Percentiles rank a stretch among this genome's conserved stretches.
Conservation (phyloP, 2,797 vertebrate genomes). For the Enteromius radiatus region DNA sequence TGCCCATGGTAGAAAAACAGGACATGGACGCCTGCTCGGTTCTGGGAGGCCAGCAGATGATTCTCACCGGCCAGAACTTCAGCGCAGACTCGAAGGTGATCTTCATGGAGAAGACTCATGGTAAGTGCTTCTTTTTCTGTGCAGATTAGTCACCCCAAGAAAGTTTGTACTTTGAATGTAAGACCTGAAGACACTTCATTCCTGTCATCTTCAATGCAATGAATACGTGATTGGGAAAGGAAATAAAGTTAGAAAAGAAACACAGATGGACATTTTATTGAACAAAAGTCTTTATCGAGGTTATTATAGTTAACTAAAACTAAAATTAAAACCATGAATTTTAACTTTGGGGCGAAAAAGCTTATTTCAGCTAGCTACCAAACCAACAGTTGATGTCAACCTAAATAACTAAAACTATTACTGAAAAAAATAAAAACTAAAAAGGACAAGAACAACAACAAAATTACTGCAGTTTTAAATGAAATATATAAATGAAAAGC, state of each 20-base stretch:
- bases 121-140: slow-evolving; percentile 67
- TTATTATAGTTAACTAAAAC: not conserved
- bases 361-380: not conserved
- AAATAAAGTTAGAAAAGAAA: too few species aligned
- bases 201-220: too few species aligned
- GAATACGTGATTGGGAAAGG: too few species aligned
- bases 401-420: not conserved
- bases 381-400: not conserved
- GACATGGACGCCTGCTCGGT: slow-evolving; percentile 84
- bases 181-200: too few species aligned
- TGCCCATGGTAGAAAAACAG: slow-evolving; percentile 90
- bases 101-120: slow-evolving; percentile 88
- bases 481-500: too few species aligned
- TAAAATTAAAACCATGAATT: not conserved
- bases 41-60: slow-evolving; percentile 89
- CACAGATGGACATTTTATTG: not conserved
- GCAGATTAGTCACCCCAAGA: not conserved
- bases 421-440: too few species aligned
- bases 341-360: too few species aligned
- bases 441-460: too few species aligned
- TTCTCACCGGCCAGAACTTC: slow-evolving; percentile 88
- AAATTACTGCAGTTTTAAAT: too few species aligned
- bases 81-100: slow-evolving; percentile 88
- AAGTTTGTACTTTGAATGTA: too few species aligned
- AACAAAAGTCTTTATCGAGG: not conserved